Conservation (phyloP, 1,140 invertebrate species). For the Frieseomelitta varia region DNA sequence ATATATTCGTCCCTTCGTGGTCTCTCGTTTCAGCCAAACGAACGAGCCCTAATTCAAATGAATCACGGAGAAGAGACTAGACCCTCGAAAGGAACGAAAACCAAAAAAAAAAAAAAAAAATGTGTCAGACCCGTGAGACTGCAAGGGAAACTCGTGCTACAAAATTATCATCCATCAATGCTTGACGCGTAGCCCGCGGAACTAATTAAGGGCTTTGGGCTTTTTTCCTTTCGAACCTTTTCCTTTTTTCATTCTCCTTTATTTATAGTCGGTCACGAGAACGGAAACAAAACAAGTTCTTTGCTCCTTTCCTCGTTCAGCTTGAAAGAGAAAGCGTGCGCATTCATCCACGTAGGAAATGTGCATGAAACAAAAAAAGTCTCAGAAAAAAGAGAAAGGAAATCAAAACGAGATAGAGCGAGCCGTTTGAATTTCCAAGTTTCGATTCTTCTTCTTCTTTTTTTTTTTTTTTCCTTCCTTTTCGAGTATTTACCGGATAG, state of each 20-base stretch:
- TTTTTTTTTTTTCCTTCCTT: no score
- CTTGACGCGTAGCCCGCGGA: not conserved
- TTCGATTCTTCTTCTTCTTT: no score
- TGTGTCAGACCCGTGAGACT: not conserved
- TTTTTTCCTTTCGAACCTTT: not conserved
- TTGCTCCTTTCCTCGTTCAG: conserved; percentile 57
- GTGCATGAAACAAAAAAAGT: conserved; percentile 45
- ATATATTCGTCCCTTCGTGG: not conserved
- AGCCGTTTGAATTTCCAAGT: conserved; percentile 6
- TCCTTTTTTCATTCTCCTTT: not conserved
- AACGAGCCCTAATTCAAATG: conserved; percentile 7
- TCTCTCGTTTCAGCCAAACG: conserved; percentile 4
- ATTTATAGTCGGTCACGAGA: not conserved
- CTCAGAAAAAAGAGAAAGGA: not conserved
- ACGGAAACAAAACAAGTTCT: not conserved
- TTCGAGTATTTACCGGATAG: conserved; percentile 22
- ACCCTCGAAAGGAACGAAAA: not conserved
- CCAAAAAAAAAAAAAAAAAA: not conserved
- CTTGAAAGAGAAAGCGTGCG: conserved; percentile 49
- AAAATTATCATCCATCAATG: conserved; percentile 11
- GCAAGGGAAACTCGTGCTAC: not conserved
- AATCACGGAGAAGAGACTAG: not conserved
- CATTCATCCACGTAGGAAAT: conserved; percentile 41
- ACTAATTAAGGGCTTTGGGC: conserved; percentile 1
- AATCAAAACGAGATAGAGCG: conserved; percentile 26